Conservation (phyloP, 1,140 invertebrate species). For the Schlechtendalia chinensis region DNA sequence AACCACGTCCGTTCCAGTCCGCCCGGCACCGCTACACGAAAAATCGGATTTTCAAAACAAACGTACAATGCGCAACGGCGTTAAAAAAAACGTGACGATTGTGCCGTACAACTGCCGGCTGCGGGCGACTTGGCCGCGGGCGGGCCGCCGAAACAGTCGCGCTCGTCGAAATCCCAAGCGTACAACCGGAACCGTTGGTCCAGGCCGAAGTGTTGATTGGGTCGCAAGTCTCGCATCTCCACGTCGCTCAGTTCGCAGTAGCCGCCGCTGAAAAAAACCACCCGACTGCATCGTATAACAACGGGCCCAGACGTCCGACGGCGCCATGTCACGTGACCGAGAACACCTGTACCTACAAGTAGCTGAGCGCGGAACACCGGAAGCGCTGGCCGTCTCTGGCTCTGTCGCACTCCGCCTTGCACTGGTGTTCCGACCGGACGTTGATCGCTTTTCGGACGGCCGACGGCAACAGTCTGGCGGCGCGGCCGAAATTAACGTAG, state of each 20-base stretch:
- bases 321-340: not conserved
- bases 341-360: constrained; percentile 58
- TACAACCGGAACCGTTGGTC: constrained; percentile 65
- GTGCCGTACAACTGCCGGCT: not conserved
- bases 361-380: constrained; percentile 71
- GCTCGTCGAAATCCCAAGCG: constrained; percentile 63
- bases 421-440: constrained; percentile 66
- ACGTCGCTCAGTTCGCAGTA: constrained; percentile 72
- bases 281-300: not conserved
- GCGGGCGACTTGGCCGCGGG: constrained; percentile 50
- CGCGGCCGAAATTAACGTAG: constrained; percentile 69
- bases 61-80: too few relatives aligned
- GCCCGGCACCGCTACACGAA: not conserved
- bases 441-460: constrained; percentile 65
- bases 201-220: constrained; percentile 65
- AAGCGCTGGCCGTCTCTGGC: constrained; percentile 62
- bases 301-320: too few relatives aligned
- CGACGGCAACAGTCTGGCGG: constrained; percentile 66
- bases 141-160: constrained; percentile 55
- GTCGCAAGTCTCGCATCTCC: constrained; percentile 66
- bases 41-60: not conserved
- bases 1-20: constrained; percentile 60
- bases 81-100: not conserved
- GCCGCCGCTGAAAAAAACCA: constrained; percentile 52
- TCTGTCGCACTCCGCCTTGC: constrained; percentile 67